Base-by-base conservation (phyloP, 2,797 vertebrate species). In the Pipistrellus nathusii region DNA sequence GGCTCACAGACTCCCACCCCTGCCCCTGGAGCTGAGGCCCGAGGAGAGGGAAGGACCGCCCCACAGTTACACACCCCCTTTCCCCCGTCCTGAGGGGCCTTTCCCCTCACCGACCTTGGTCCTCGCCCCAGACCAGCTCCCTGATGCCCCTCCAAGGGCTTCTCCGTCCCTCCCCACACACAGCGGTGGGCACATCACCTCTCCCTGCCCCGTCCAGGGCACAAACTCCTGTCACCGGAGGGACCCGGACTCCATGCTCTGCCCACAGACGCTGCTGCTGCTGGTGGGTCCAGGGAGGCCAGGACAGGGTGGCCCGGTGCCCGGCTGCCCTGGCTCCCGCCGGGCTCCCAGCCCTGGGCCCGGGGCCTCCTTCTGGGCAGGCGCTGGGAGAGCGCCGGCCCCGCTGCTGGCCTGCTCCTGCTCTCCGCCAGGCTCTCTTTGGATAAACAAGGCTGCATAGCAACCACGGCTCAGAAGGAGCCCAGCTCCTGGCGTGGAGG, bases 391-490 rank as follows among this genome's bases (percentile, higher is more conserved):
- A 3, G 51, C 73, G 1, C 32, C 0, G 38, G 57, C 64, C 51
- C 57, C 0, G 0, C 59, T 10, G 85, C 25, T 5, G 44, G 27
- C 64, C 41, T 53, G 13, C 77, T 89, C 72, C 76, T 44, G 55
- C 88, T 62, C 80, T 76, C 87, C 72, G 90, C 94, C 88, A 93
- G 96, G 96, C 97, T 85, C 53, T 95, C 76, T n/a, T n/a, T 94
- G 97, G 96, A 97, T 88, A 98, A 98, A 98, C 98, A 98, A 96
- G 95, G 96, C 97, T 98, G 98, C 98, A 78, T 98, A 98, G 98
- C 98, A 98, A 98, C 98, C n/a, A 11, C 80, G 84, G 87, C 94
- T 91, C 97, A 21, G 89, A 97, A 98, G 97, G 95, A 97, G 94
- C 94, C 32, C 27, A 62, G 75, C 81, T 93, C 94, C 95, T 92